Percentiles rank a stretch among this genome's conserved stretches.
phyloP scores from a whole-genome alignment of 2,888 invertebrate species.

The Nematopogon swammerdamellus region DNA sequence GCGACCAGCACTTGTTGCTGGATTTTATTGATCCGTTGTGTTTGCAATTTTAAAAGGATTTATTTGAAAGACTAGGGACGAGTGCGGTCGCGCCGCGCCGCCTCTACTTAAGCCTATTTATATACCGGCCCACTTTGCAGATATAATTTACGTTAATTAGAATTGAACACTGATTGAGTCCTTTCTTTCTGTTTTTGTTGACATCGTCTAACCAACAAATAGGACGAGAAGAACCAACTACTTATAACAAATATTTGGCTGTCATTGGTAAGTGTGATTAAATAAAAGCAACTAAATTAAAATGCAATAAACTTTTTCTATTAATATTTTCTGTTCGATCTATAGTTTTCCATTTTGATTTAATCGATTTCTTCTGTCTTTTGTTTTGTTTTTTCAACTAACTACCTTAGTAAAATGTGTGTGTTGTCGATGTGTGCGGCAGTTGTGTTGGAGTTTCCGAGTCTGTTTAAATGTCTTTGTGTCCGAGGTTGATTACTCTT shows the following conservation, averaged over 20 bases:
- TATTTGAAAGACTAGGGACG: too few relatives aligned
- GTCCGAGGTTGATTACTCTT: not conserved
- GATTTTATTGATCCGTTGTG: too few relatives aligned
- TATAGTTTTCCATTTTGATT: conserved; percentile 24
- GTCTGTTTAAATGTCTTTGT: not conserved
- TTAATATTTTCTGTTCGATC: conserved; percentile 26
- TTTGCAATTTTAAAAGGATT: too few relatives aligned
- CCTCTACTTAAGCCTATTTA: not conserved
- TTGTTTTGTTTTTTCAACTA: conserved; percentile 26
- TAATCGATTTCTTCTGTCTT: conserved; percentile 19
- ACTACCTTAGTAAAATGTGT: conserved; percentile 19
- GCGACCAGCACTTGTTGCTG: not conserved
- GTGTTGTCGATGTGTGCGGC: conserved; percentile 43
- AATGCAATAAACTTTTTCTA: conserved; percentile 44
- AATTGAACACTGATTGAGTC: conserved; percentile 45
- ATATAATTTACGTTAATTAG: not conserved
- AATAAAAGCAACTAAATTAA: conserved; percentile 51
- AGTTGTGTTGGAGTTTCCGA: conserved; percentile 16
- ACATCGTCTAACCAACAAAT: conserved; percentile 62
- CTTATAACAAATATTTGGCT: conserved; percentile 94
- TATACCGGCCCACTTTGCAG: not conserved
- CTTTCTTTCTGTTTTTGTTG: conserved; percentile 69
- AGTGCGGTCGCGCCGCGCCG: not conserved
- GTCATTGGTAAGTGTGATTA: conserved; percentile 84
- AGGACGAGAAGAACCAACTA: conserved; percentile 96